Conservation (phyloP, 2,797 vertebrate species). For the Anguilla marmorata region DNA sequence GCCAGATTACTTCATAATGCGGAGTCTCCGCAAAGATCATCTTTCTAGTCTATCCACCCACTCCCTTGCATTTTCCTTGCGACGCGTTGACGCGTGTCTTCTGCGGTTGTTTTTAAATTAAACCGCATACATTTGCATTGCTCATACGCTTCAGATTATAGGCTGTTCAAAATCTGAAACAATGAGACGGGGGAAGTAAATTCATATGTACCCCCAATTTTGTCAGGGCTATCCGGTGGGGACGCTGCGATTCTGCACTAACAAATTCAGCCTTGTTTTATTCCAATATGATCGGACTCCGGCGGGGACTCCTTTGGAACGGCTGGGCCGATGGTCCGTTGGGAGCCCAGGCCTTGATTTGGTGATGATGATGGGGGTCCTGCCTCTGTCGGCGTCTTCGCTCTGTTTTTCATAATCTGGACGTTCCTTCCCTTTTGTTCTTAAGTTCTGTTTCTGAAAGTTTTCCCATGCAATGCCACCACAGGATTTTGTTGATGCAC, state of each 20-base stretch:
- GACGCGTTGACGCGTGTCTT: not conserved
- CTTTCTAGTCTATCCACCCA: slow-evolving; percentile 39
- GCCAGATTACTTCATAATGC: slow-evolving; percentile 56
- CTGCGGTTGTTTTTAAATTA: not conserved
- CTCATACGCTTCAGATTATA: not conserved
- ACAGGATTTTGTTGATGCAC: not conserved
- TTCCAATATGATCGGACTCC: not conserved
- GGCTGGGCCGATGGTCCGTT: too few species aligned
- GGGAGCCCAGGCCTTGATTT: slow-evolving; percentile 9
- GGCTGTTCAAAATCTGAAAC: not conserved
- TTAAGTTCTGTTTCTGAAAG: not conserved
- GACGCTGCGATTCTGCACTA: not conserved
- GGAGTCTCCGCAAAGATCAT: slow-evolving; percentile 49
- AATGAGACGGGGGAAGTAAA: not conserved
- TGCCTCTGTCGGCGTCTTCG: not conserved
- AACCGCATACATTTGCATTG: not conserved
- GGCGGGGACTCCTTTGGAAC: not conserved
- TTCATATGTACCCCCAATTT: not conserved
- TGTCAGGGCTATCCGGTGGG: not conserved
- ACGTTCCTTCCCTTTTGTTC: not conserved
- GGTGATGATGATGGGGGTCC: not conserved
- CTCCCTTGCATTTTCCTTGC: not conserved
- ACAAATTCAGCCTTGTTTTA: not conserved
- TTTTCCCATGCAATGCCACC: not conserved
- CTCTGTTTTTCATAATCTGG: not conserved